Conservation (phyloP, 2,797 vertebrate species). For the Gobio occitaniae region DNA sequence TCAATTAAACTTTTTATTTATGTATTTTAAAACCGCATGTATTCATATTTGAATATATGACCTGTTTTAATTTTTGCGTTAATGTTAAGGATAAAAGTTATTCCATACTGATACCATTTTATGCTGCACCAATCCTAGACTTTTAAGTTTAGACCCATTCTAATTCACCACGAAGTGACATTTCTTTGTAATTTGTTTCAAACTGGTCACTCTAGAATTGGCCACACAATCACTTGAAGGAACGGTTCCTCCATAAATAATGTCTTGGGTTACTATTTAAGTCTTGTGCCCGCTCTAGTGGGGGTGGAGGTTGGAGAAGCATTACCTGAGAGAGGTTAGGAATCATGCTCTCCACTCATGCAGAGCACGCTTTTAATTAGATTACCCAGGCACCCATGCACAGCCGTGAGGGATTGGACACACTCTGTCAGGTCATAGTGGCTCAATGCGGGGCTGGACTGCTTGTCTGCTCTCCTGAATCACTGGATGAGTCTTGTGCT, state of each 20-base stretch:
- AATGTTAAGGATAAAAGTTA: neutral
- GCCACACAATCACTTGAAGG: neutral
- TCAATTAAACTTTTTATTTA: neutral
- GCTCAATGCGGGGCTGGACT: slow-evolving; percentile 19
- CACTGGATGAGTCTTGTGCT: slow-evolving; percentile 20
- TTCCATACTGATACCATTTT: neutral
- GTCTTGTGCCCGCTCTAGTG: slow-evolving; percentile 37
- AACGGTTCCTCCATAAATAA: neutral
- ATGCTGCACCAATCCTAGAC: neutral
- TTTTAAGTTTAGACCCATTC: neutral
- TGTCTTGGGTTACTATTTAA: slow-evolving; percentile 22
- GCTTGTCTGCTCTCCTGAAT: slow-evolving; percentile 37
- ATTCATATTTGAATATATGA: neutral
- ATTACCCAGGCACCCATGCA: slow-evolving; percentile 52
- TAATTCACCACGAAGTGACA: neutral
- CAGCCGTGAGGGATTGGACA: slow-evolving; percentile 53
- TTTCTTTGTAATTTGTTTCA: slow-evolving; percentile 14
- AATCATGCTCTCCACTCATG: slow-evolving; percentile 50
- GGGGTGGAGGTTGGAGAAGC: slow-evolving; percentile 37
- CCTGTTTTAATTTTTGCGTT: neutral
- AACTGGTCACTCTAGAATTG: slow-evolving; percentile 7
- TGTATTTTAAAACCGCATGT: neutral
- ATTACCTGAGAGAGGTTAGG: slow-evolving; percentile 51
- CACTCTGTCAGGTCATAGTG: slow-evolving; percentile 32
- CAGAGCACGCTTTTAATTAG: slow-evolving; percentile 53